Evolutionary conservation across 2,113 vertebrate genomes (phyloP).

Genomic region (Rhea pennata): DNA sequence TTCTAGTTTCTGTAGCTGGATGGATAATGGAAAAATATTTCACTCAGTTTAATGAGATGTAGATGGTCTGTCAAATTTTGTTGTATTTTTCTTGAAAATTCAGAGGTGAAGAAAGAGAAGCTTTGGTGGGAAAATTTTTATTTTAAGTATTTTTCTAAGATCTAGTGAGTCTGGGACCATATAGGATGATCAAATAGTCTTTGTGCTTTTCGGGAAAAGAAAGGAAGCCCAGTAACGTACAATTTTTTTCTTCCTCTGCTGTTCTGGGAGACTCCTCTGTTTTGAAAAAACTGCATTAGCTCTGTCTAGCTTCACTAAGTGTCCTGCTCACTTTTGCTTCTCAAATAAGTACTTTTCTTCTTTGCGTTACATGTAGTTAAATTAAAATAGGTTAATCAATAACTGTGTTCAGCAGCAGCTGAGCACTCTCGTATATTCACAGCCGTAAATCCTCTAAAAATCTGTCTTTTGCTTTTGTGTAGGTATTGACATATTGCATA

Average conservation of each 20-base stretch:
- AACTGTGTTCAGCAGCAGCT: not conserved
- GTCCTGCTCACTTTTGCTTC: not conserved
- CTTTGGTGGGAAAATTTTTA: not conserved
- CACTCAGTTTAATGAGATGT: not conserved
- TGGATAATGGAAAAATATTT: not conserved
- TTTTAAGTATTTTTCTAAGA: not conserved
- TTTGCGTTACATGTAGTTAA: not conserved
- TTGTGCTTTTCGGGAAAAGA: not conserved
- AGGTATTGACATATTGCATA: slow-evolving; percentile 1
- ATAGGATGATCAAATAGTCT: not conserved
- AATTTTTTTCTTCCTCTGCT: not conserved
- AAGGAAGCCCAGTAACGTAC: not conserved
- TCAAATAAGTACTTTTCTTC: not conserved
- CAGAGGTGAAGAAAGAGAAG: not conserved
- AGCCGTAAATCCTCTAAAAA: not conserved
- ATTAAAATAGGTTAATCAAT: slow-evolving; percentile 20
- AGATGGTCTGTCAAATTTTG: not conserved
- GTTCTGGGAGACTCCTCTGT: not conserved
- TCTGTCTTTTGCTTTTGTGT: not conserved
- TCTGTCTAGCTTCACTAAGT: not conserved
- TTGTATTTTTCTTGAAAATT: not conserved
- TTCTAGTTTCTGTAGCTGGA: not conserved
- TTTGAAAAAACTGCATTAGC: not conserved
- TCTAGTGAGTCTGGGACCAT: not conserved
- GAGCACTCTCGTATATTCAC: not conserved